Evolutionary conservation across 92 coral and sea anemone species (phyloP), one percentile per base, ranked within the genome.

Genomic region (Chrysogorgia sp.): DNA sequence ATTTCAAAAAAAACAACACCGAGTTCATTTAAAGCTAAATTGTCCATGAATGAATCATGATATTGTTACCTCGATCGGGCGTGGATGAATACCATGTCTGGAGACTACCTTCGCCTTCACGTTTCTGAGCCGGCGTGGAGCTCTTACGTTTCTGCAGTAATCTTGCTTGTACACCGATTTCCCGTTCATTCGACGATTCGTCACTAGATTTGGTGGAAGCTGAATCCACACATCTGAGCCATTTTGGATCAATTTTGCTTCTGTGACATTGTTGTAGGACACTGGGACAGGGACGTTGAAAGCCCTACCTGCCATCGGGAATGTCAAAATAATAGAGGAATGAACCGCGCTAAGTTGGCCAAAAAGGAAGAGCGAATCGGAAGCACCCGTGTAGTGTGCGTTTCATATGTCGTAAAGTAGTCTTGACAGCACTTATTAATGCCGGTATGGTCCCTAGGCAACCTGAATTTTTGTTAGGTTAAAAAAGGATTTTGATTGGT

Each of bases 141-240:
- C 8, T 22, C 58, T 35, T 12, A 65, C 10, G 28, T 29, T 32
- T 17, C 9, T 7, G 20, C 34, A 53, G 25, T 29, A 72, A 20
- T 72, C 79, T 29, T 72, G 48, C 79, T 53, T 72, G 45, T 72
- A 72, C 1, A 72, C 79, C 13, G 79, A 72, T 40, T 52, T 53
- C 10, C 65, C 8, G 24, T 31, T 34, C 79, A 72, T 72, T 32
- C 62, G 58, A 12, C 13, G 19, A n/a, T 72, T 65, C 10, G 35
- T n/a, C n/a, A 72, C 79, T 34, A 53, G 22, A 56, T 72, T 72
- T 55, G 79, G 65, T 12, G 79, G 79, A 1, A 72, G 30, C 33
- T 72, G 79, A 2, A 72, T 65, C 79, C 79, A 72, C 29, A 72
- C 52, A 19, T 72, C 59, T n/a, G 12, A 19, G 8, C 79, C 79